Conservation (phyloP, 2,113 vertebrate genomes). For the Lampris incognitus region DNA sequence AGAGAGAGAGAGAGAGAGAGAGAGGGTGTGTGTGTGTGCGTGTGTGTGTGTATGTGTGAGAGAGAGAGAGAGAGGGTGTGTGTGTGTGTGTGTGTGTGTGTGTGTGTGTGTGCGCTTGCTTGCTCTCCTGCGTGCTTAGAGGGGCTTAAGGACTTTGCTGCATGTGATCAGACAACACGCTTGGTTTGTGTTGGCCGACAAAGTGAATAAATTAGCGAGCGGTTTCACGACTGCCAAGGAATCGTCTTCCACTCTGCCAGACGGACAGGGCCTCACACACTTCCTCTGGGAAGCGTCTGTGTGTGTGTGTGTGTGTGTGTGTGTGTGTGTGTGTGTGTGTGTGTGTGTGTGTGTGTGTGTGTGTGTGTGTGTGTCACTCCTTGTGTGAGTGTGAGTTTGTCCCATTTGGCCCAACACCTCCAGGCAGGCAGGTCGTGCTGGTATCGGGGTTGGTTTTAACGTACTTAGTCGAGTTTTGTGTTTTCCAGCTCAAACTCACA, state of each 20-base stretch:
- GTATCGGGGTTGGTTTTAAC: constrained; percentile 41
- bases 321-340: constrained; percentile 30
- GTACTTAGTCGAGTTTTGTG: no score
- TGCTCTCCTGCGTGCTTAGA: not conserved
- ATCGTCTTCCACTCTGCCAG: constrained; percentile 56
- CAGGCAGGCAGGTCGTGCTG: constrained; percentile 55
- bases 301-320: constrained; percentile 3
- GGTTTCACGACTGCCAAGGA: constrained; percentile 38
- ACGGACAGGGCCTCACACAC: constrained; percentile 58
- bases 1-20: no score
- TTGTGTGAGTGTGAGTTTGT: constrained; percentile 6
- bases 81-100: not conserved
- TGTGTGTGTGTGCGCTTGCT: not conserved
- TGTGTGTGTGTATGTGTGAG: not conserved
- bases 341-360: not conserved
- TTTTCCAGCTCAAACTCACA: no score
- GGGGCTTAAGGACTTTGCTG: constrained; percentile 2
- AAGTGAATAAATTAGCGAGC: constrained; percentile 53
- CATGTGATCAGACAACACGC: constrained; percentile 26
- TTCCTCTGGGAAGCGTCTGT: constrained; percentile 40
- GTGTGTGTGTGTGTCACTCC: not conserved
- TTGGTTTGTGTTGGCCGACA: constrained; percentile 42
- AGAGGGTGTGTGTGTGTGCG: not conserved
- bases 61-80: no score
- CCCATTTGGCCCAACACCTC: constrained; percentile 52